Conservation (phyloP, 1,140 invertebrate species). For the Drosophila yakuba region DNA sequence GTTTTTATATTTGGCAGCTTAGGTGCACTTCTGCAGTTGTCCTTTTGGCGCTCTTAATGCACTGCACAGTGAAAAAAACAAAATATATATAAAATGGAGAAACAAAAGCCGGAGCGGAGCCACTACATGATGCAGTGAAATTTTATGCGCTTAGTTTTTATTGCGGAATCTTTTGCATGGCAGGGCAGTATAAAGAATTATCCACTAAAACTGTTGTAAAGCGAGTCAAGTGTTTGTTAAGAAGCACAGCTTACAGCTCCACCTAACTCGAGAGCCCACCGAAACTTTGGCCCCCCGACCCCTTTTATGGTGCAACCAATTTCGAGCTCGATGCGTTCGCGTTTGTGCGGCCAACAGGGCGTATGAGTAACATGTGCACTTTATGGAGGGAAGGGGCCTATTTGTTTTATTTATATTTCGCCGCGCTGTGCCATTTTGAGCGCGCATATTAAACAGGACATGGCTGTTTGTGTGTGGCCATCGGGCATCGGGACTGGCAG, state of each 20-base stretch:
- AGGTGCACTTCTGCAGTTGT: conserved; percentile 75
- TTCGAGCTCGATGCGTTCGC: conserved; percentile 21
- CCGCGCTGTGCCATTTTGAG: conserved; percentile 46
- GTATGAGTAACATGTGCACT: conserved; percentile 66
- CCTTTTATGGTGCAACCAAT: conserved; percentile 24
- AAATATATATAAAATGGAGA: conserved; percentile 18
- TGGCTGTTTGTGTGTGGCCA: conserved; percentile 5
- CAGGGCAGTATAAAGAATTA: conserved; percentile 51
- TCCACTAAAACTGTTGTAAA: conserved; percentile 55
- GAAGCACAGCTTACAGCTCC: conserved; percentile 6
- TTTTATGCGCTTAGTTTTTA: conserved; percentile 73
- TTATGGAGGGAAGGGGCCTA: conserved; percentile 40
- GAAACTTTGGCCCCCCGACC: conserved; percentile 6
- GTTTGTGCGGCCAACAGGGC: conserved; percentile 34
- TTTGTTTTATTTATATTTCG: conserved; percentile 54
- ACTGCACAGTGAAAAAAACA: conserved; percentile 36
- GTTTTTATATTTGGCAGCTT: conserved; percentile 63
- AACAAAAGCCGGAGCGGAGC: conserved; percentile 26
- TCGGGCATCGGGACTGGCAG: conserved; percentile 19
- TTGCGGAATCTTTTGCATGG: conserved; percentile 56
- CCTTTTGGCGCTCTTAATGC: conserved; percentile 63
- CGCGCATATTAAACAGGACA: conserved; percentile 54
- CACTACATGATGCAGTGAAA: conserved; percentile 60
- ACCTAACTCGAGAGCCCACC: conserved; percentile 4
- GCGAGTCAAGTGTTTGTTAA: conserved; percentile 46